Base-by-base conservation (phyloP, 2,797 vertebrate species). In the Enteromius radiatus region DNA sequence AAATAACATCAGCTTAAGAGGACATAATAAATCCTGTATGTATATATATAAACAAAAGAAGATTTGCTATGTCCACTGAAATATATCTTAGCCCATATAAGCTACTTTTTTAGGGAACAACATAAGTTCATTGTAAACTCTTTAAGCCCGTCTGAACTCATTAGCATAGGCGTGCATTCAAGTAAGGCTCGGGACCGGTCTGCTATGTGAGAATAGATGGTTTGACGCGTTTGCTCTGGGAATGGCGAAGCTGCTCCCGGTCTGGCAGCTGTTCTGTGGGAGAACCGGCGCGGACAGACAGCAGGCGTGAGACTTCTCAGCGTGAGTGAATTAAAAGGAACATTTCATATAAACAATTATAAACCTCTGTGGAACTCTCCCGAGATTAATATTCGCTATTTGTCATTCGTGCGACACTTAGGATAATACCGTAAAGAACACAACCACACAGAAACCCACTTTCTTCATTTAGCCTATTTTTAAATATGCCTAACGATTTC, bases 211-310 rank as follows among this genome's bases (percentile, higher is more conserved):
- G 84, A 88, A 84, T 90, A 90, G 90, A 91, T 90, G 90, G 88
- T 88, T 88, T 89, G 92, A 90, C 90, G 92, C 89, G 85, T 88
- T 82, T 87, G 82, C 83, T 85, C 86, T 92, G 92, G 93, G 90
- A 91, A 91, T 85, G 91, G 89, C 88, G 92, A 93, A 91, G 90
- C 91, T 88, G 87, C 78, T 86, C 89, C 89, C 87, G 90, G 94
- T 88, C 91, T 91, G 86, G 94, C 95, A 97, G 96, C 96, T 96
- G 95, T 94, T 96, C 91, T 78, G 81, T 89, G 88, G 92, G 92
- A 93, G 78, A 74, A 59, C 47, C 36, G 76, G 73, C 56, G 84
- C 33, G 88, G 91, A 93, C 94, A 95, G 95, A 95, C 96, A 95
- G 93, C 82, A 89, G 93, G 94, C 90, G 90, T 86, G 90, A 92